These are phyloP conservation scores for Acrocephalus kingi DNA, from an alignment of 2,113 vertebrate species.

Conservation along the genomic window DNA sequence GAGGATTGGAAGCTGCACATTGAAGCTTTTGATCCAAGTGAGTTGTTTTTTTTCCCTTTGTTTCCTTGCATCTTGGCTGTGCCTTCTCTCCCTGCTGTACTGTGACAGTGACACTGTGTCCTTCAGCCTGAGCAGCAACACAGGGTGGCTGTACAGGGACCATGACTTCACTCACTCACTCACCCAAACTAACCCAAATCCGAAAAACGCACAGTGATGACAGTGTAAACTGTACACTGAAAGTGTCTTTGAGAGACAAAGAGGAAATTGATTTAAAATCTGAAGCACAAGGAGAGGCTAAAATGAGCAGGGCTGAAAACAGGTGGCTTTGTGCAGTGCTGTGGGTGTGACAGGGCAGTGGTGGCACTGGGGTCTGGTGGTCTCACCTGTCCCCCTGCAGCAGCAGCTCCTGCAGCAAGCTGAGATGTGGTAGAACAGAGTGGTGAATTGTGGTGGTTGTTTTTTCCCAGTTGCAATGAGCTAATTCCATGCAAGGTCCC, in stretches of 20 bases:
- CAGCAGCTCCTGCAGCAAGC: neutral
- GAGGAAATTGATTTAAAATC: neutral
- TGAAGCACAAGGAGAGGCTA: neutral
- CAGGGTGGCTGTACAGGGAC: neutral
- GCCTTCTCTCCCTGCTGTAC: neutral
- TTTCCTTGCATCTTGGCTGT: neutral
- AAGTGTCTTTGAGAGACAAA: neutral
- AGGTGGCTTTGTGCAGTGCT: neutral
- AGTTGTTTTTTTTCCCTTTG: neutral
- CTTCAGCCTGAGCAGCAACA: neutral
- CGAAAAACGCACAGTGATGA: neutral
- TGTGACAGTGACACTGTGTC: neutral
- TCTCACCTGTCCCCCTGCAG: neutral
- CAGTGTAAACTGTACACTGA: accelerated
- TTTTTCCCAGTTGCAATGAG: neutral
- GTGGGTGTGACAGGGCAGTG: neutral
- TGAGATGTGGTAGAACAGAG: neutral
- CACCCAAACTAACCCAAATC: neutral
- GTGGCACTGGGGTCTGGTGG: neutral
- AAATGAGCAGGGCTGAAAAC: neutral
- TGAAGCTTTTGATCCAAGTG: neutral
- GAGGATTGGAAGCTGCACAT: neutral
- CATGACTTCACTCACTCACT: neutral
- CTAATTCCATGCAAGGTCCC: neutral
- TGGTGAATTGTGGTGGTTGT: neutral